Conservation (phyloP, 30 jellyfish, hydroid and myxozoan species). For the Pseudorhiza aurosa region DNA sequence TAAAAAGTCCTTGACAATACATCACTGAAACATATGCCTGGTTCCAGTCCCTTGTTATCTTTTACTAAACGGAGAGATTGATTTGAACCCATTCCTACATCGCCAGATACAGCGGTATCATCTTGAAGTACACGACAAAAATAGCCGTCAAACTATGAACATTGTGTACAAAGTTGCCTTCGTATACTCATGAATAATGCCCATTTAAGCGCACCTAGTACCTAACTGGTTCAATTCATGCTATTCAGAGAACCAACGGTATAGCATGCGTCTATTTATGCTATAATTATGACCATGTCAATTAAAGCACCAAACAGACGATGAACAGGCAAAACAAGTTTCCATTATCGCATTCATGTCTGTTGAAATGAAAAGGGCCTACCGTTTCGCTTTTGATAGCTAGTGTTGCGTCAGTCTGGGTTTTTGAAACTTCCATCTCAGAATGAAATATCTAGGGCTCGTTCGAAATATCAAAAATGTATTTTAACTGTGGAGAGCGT, state of each 20-base stretch:
- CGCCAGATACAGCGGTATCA: too few relatives aligned
- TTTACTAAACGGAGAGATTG: neutral
- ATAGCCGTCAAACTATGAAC: too few relatives aligned
- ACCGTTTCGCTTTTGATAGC: constrained; percentile 3
- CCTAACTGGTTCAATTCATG: too few relatives aligned
- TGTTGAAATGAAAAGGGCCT: neutral
- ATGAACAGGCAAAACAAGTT: neutral
- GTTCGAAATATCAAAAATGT: neutral
- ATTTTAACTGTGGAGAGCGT: neutral
- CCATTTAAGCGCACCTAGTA: too few relatives aligned
- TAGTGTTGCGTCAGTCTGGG: constrained; percentile 1
- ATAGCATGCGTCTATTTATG: neutral
- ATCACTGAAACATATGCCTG: constrained; percentile 18
- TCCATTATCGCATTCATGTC: neutral
- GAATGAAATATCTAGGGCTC: neutral
- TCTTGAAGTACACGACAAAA: too few relatives aligned
- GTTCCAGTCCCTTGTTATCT: constrained; percentile 33
- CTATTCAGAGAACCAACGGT: neutral
- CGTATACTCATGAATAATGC: too few relatives aligned
- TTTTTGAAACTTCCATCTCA: neutral
- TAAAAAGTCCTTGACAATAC: neutral
- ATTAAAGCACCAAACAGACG: constrained; percentile 12
- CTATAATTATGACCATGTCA: neutral
- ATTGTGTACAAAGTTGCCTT: too few relatives aligned
- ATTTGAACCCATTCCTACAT: constrained; percentile 26